Conservation (phyloP, 1,140 invertebrate species). For the Cephus cinctus region DNA sequence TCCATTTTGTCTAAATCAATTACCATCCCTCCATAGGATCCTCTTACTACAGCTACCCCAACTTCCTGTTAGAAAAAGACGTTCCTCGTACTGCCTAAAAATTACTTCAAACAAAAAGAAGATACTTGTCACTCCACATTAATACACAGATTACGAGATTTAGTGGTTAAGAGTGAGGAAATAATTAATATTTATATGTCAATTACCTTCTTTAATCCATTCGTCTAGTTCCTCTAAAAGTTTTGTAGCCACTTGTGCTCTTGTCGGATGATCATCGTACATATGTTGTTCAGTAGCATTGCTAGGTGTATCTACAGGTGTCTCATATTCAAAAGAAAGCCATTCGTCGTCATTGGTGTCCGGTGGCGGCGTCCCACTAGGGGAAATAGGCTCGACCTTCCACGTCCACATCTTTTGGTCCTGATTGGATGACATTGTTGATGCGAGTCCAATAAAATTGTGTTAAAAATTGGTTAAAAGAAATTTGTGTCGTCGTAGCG, state of each 20-base stretch:
- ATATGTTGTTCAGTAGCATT: conserved; percentile 25
- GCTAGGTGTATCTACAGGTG: conserved; percentile 26
- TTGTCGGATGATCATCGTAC: conserved; percentile 34
- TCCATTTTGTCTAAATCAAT: too few species aligned
- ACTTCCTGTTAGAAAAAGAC: too few species aligned
- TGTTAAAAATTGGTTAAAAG: conserved; percentile 35
- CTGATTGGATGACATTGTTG: conserved; percentile 39
- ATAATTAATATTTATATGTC: too few species aligned
- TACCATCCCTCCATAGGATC: too few species aligned
- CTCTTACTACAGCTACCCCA: too few species aligned
- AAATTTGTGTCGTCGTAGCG: conserved; percentile 43
- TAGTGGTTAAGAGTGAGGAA: too few species aligned
- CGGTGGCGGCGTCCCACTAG: conserved; percentile 32
- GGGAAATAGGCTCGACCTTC: conserved; percentile 57
- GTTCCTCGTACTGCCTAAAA: too few species aligned
- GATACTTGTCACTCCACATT: too few species aligned
- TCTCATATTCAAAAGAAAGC: conserved; percentile 34
- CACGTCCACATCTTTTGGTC: conserved; percentile 41
- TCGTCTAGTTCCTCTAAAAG: conserved; percentile 47
- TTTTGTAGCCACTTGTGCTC: conserved; percentile 46
- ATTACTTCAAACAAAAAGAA: too few species aligned
- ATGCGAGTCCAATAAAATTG: conserved; percentile 26
- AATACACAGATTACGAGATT: too few species aligned
- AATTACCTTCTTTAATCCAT: conserved; percentile 52
- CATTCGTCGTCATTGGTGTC: conserved; percentile 41